Evolutionary conservation across 2,113 vertebrate genomes (phyloP), one percentile per base, ranked within the genome.

Genomic region (Chaenogobius annularis): DNA sequence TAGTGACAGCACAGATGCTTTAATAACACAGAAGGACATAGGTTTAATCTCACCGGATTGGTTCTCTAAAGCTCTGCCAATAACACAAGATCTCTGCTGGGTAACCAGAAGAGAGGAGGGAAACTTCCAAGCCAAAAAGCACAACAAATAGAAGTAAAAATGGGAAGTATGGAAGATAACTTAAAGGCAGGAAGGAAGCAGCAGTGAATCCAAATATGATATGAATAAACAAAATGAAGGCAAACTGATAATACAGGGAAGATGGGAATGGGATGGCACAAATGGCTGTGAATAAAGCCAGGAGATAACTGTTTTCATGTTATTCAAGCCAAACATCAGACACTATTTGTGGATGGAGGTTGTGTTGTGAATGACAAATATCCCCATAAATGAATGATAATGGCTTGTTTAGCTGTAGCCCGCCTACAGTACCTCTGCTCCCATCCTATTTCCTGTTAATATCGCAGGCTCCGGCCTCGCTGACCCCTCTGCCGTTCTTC

Each of bases 371-470:
- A 88, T 86, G 74, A 87, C 81, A 83, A 90, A 86, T 59, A 75
- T 80, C 74, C 83, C 26, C 76, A 81, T 85, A 81, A 87, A 86
- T 82, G 76, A 88, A 87, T 72, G 83, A 72, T 90, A 83, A 88
- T 82, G 82, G 66, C 82, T 76, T 82, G 83, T 89, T 88, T 83
- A 77, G 81, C 77, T 31, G 68, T 10, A 73, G 79, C 59, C 75
- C 81, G 23, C 89, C 87, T 63, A 22, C 87, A 68, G 82, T 64
- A 68, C n/a, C 68, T 69, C 84, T 46, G 81, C 73, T 84, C 70
- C 79, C 61, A 14, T 82, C 83, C 79, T 50, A 85, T 89, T 88
- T 89, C 86, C 89, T 82, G 82, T 82, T 91, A 76, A 88, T 89
- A 87, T 83, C 52, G 15, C 46, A 11, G 75, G 78, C 77, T 52